Percentiles rank a stretch among this genome's conserved stretches.
These are phyloP conservation scores for Boloria euphrosyne DNA, from an alignment of 2,888 invertebrate genomes.

Conservation along the genomic window DNA sequence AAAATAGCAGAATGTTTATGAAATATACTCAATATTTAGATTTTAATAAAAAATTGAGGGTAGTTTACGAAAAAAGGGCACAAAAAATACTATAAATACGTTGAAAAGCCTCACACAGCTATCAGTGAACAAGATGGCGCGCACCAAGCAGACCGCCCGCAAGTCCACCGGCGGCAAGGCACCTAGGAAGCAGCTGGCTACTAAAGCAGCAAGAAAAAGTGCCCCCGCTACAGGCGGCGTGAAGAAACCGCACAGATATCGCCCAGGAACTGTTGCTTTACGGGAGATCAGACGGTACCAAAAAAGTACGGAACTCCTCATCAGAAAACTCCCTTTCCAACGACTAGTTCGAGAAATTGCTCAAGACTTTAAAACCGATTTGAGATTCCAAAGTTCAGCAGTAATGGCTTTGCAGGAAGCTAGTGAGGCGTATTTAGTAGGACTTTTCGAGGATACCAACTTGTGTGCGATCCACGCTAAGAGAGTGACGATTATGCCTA, in stretches of 20 bases:
- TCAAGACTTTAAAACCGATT: conserved; percentile 87
- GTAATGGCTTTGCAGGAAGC: conserved; percentile 86
- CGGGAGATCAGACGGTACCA: conserved; percentile 88
- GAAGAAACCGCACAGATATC: conserved; percentile 87
- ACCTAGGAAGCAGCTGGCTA: conserved; percentile 86
- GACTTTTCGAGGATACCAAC: conserved; percentile 89
- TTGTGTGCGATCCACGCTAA: conserved; percentile 88
- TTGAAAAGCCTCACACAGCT: too few species aligned
- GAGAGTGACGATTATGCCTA: conserved; percentile 70
- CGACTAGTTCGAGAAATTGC: conserved; percentile 88
- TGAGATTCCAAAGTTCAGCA: conserved; percentile 87
- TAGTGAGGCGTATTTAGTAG: conserved; percentile 84
- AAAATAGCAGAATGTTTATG: too few species aligned
- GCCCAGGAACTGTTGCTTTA: conserved; percentile 86
- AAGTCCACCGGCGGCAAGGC: conserved; percentile 90
- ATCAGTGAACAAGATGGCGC: conserved; percentile 78
- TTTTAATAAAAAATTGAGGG: background rate
- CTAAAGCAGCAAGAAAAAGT: conserved; percentile 87
- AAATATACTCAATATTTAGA: too few species aligned
- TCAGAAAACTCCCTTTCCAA: conserved; percentile 88
- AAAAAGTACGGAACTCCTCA: conserved; percentile 87
- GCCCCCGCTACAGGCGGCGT: conserved; percentile 88
- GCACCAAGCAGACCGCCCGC: conserved; percentile 88
- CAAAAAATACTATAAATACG: conserved; percentile 20
- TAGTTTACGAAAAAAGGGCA: background rate